phyloP scores from a whole-genome alignment of 2,888 invertebrate genomes.

The Thymelicus sylvestris region DNA sequence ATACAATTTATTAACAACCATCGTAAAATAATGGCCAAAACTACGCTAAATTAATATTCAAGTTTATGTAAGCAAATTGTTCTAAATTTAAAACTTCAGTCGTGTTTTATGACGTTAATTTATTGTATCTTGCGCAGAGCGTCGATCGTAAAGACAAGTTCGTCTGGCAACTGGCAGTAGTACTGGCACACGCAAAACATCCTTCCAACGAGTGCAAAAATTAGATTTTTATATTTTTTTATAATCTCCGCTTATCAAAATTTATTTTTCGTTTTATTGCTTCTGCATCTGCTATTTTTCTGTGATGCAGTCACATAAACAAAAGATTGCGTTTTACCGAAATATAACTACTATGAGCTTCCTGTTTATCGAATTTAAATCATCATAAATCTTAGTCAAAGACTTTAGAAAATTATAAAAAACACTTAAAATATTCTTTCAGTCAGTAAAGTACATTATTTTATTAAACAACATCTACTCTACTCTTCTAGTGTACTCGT shows the following conservation, averaged over 20 bases:
- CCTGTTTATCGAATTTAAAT: too few relatives aligned
- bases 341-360: too few relatives aligned
- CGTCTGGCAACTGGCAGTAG: constrained; percentile 43
- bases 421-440: too few relatives aligned
- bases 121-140: constrained; percentile 52
- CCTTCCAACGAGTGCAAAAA: constrained; percentile 3
- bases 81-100: constrained; percentile 55
- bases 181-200: constrained; percentile 24
- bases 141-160: constrained; percentile 50
- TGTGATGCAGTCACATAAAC: not conserved
- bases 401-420: too few relatives aligned
- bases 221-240: constrained; percentile 1
- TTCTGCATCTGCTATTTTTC: not conserved
- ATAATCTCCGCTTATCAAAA: constrained; percentile 4
- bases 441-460: too few relatives aligned
- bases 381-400: too few relatives aligned
- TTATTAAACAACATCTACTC: too few relatives aligned
- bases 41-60: not conserved
- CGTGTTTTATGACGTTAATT: constrained; percentile 53
- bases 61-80: constrained; percentile 40
- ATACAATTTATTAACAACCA: too few relatives aligned
- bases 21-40: too few relatives aligned
- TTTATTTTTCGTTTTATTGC: not conserved
- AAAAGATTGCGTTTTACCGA: too few relatives aligned
- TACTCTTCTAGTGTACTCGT: too few relatives aligned